Evolutionary conservation across 2,888 invertebrate species (phyloP).

Genomic region (Lepidocyrtoides sp.): DNA sequence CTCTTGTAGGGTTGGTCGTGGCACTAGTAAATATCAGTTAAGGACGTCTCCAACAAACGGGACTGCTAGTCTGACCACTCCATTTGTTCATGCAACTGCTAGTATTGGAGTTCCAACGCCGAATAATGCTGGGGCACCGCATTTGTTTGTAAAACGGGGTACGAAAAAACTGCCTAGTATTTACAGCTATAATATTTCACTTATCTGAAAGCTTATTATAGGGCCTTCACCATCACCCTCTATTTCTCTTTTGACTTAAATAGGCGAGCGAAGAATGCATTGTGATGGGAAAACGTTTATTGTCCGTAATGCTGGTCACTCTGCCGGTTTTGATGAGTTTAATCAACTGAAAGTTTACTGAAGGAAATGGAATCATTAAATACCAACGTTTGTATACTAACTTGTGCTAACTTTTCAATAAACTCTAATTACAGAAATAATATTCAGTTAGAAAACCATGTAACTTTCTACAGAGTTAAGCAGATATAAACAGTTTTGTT

Average conservation of each 20-base stretch:
- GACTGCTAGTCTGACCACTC: conserved; percentile 94
- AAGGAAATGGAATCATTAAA: too few relatives aligned
- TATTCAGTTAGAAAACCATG: too few relatives aligned
- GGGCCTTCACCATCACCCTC: too few relatives aligned
- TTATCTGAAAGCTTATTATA: too few relatives aligned
- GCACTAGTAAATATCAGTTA: conserved; percentile 94
- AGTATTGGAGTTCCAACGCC: conserved; percentile 90
- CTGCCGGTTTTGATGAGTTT: conserved; percentile 96
- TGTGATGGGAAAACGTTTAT: conserved; percentile 96
- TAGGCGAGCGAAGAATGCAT: conserved; percentile 94
- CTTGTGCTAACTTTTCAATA: too few relatives aligned
- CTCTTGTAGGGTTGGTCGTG: conserved; percentile 90
- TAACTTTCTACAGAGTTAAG: too few relatives aligned
- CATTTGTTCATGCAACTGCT: conserved; percentile 94
- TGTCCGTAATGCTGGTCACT: conserved; percentile 96
- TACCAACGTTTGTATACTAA: too few relatives aligned
- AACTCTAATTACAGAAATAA: too few relatives aligned
- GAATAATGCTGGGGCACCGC: conserved; percentile 84
- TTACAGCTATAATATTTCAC: too few relatives aligned
- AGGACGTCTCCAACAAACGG: conserved; percentile 94
- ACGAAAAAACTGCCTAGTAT: too few relatives aligned
- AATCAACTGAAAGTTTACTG: conserved; percentile 96
- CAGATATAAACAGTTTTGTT: too few relatives aligned
- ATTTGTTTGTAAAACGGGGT: conserved; percentile 90
- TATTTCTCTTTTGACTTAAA: too few relatives aligned